Evolutionary conservation across 2,888 invertebrate species (phyloP), one percentile per base, ranked within the genome.

Genomic region (Micoletzkya japonica): DNA sequence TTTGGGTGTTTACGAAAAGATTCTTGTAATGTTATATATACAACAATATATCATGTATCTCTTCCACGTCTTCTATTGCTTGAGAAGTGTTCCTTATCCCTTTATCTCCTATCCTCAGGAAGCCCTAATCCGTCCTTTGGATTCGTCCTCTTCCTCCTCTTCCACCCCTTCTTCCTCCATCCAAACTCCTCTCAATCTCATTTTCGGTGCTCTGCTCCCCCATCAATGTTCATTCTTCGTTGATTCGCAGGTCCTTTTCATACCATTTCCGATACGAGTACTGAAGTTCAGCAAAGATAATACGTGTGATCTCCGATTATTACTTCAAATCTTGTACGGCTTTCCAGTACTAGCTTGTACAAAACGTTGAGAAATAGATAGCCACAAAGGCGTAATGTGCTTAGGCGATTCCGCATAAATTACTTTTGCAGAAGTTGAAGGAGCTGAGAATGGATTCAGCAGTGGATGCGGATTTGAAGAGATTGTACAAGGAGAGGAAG

Each of bases 371-470:
- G n/a, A n/a, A n/a, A n/a, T n/a, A n/a, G n/a, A n/a, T n/a, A n/a
- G n/a, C n/a, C n/a, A n/a, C n/a, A n/a, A n/a, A n/a, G n/a, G n/a
- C n/a, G n/a, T n/a, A n/a, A n/a, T n/a, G n/a, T n/a, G n/a, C 28
- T 10, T 17, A 44, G 44, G 30, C 30, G n/a, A 34, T 49, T 49
- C 44, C 49, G 44, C 32, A 20, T 4, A 2, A 17, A n/a, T 4
- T 10, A 4, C 32, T 59, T 4, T 4, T 32, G 6, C 44, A 67
- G 67, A 57, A 50, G 28, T 60, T 78, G 52, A 44, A 73, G 36
- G 75, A 76, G 39, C 74, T 75, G 30, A 69, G 78, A 34, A 78
- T 78, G 37, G 76, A 72, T 37, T 49, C 73, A 10, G 70, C 72
- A 7, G 68, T 76, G 72, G 75, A 78, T 52, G 70, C 69, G 24